Evolutionary conservation across 2,888 invertebrate species (phyloP), one percentile per base, ranked within the genome.

Genomic region (Mythimna loreyi): DNA sequence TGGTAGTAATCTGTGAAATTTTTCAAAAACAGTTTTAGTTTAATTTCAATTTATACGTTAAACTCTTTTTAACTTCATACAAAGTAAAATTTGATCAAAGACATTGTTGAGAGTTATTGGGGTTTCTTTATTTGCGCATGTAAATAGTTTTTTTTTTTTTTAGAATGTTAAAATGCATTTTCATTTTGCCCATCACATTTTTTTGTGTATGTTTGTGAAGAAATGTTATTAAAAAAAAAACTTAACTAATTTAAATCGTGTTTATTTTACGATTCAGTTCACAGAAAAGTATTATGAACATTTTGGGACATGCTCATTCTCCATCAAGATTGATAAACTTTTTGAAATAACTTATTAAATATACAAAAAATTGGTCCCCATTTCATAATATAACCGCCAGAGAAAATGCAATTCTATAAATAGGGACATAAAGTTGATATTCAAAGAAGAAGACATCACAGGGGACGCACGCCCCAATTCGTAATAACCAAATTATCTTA

Each of bases 401-500:
- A 56, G 36, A 11, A 61, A 78, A 77, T 64, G 28, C 55, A 81
- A 71, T 80, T 71, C 69, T 60, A 63, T 73, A 71, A 68, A 71
- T 71, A 64, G 55, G 62, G 21, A 53, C 47, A 36, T 57, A 49
- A 66, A 67, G 21, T 58, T 36, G 36, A 11, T 30, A 49, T 63
- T n/a, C 49, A 40, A 53, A 68, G 50, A 40, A 36, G 55, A 28
- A 60, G 30, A 57, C 59, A 60, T 67, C 61, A 36, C 74, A 21
- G 30, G 52, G 70, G 58, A 67, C 60, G n/a, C 52, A 52, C 36
- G 47, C 13, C 53, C 57, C 68, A 72, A 78, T 80, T 81, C 64
- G 68, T 66, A 33, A 50, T 75, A 78, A 84, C 81, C 78, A 82
- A 86, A 85, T 83, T 80, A 84, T 64, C 47, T 60, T 75, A 69